Conservation (phyloP, 2,797 vertebrate genomes). For the Tapirus indicus region DNA sequence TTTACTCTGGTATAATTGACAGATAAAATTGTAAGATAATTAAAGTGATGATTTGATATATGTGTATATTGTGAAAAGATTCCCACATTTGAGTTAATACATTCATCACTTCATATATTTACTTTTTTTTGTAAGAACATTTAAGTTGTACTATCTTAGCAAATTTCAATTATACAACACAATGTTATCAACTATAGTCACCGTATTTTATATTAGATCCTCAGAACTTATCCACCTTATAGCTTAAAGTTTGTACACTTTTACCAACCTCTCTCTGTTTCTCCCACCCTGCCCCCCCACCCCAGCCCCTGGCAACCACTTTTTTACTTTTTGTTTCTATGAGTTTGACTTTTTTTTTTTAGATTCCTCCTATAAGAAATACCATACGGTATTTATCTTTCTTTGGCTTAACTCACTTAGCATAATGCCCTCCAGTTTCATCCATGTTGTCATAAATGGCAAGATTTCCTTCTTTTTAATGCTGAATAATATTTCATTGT, state of each 20-base stretch:
- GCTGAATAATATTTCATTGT: not conserved
- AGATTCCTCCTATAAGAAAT: not conserved
- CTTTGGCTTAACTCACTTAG: not conserved
- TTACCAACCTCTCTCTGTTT: not conserved
- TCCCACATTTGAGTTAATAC: not conserved
- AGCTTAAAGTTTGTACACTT: not conserved
- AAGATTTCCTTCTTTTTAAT: not conserved
- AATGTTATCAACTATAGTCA: not conserved
- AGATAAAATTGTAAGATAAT: not conserved
- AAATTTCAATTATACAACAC: not conserved
- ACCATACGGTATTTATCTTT: not conserved
- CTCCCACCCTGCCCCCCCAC: too few species aligned
- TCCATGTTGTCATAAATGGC: not conserved
- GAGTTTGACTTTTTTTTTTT: not conserved
- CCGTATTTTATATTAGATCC: not conserved
- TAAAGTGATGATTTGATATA: not conserved
- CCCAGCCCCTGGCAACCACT: not conserved
- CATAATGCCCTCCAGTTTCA: fast-evolving
- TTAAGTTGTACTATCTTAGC: not conserved
- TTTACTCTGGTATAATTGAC: not conserved
- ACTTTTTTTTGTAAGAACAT: not conserved
- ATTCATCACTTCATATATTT: not conserved
- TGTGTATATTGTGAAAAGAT: not conserved
- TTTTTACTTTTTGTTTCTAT: not conserved
- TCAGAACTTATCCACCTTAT: not conserved